These are phyloP conservation scores for Epirrhoe alternata DNA, from an alignment of 2,888 invertebrate species.

Conservation along the genomic window DNA sequence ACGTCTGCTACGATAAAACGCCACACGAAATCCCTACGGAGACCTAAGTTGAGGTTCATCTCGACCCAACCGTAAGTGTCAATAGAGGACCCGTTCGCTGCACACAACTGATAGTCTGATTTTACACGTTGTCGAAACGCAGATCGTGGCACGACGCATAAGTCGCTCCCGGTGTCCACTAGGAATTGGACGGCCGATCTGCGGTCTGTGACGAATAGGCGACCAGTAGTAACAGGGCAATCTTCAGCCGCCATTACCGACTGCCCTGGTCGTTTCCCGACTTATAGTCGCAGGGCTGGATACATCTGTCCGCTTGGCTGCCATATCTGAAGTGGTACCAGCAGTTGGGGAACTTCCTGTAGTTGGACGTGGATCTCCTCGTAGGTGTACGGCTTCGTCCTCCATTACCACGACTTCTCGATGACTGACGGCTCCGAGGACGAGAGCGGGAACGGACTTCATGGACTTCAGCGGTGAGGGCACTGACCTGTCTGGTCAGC, in stretches of 20 bases:
- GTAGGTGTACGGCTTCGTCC: background rate
- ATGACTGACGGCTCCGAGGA: too few relatives aligned
- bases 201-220: slow-evolving; percentile 44
- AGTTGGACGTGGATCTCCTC: slow-evolving; percentile 30
- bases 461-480: background rate
- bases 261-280: slow-evolving; percentile 33
- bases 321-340: slow-evolving; percentile 45
- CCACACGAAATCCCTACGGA: slow-evolving; percentile 44
- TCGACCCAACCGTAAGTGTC: slow-evolving; percentile 41
- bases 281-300: slow-evolving; percentile 34
- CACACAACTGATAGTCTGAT: slow-evolving; percentile 28
- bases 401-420: background rate
- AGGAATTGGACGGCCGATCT: slow-evolving; percentile 32
- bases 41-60: slow-evolving; percentile 40
- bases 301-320: slow-evolving; percentile 25
- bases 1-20: slow-evolving; percentile 46
- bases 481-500: slow-evolving; percentile 5
- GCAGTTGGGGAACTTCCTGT: slow-evolving; percentile 35
- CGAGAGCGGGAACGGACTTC: background rate
- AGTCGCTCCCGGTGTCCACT: slow-evolving; percentile 42
- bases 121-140: slow-evolving; percentile 15
- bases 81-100: slow-evolving; percentile 45
- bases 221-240: slow-evolving; percentile 34
- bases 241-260: slow-evolving; percentile 41
- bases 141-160: slow-evolving; percentile 35